A percentile compares a stretch with the other conserved stretches of the same genome.
phyloP scores from a whole-genome alignment of 1,140 invertebrate species.

The Anadara kagoshimensis region DNA sequence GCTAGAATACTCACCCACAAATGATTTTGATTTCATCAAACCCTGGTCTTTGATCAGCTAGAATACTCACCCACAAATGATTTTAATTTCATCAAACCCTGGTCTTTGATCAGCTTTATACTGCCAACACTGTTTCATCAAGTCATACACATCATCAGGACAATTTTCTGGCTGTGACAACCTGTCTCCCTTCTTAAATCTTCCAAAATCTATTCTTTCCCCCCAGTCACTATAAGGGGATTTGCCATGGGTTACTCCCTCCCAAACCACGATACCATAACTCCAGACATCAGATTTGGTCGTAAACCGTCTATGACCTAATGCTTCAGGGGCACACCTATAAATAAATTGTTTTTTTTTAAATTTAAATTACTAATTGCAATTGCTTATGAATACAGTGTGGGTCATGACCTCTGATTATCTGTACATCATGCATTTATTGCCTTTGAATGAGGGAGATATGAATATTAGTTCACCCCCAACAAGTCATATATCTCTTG shows the following conservation, averaged over 20 bases:
- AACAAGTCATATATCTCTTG: too few relatives aligned
- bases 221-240: slow-evolving; percentile 8
- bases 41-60: too few relatives aligned
- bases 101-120: slow-evolving; percentile 16
- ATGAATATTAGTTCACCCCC: too few relatives aligned
- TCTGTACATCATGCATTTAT: too few relatives aligned
- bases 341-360: neutral
- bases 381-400: too few relatives aligned
- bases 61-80: neutral
- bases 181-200: slow-evolving; percentile 17
- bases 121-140: slow-evolving; percentile 40
- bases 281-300: slow-evolving; percentile 48
- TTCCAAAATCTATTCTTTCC: neutral
- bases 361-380: too few relatives aligned
- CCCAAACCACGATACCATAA: slow-evolving; percentile 51
- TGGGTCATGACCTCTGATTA: too few relatives aligned
- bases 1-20: too few relatives aligned
- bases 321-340: slow-evolving; percentile 48
- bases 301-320: slow-evolving; percentile 29
- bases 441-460: too few relatives aligned
- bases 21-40: too few relatives aligned
- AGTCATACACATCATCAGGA: slow-evolving; percentile 23
- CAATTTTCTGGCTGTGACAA: slow-evolving; percentile 22
- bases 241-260: slow-evolving; percentile 39
- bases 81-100: slow-evolving; percentile 22